A percentile compares a stretch with the other conserved stretches of the same genome.
Conservation (phyloP, 1,140 invertebrate species). For the Calosoma granatense region DNA sequence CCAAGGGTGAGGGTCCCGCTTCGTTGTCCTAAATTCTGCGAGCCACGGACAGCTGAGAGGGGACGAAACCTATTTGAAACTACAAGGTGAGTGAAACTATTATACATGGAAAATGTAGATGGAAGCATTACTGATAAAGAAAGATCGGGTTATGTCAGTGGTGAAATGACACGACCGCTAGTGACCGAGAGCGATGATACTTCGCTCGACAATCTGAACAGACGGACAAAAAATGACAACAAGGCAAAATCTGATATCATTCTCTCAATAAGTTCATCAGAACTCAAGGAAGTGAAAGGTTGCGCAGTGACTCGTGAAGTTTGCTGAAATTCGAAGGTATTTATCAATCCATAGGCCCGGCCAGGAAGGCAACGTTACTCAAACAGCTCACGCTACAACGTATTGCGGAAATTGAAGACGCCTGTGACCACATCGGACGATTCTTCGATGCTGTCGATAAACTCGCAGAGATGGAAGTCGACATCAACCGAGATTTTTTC, state of each 20-base stretch:
- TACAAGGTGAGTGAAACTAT: slow-evolving; percentile 18
- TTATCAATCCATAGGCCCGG: slow-evolving; percentile 19
- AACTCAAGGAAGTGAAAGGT: slow-evolving; percentile 16
- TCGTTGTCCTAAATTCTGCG: too few species aligned
- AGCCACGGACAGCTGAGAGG: too few species aligned
- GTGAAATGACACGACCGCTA: slow-evolving; percentile 10
- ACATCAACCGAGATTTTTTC: slow-evolving; percentile 20
- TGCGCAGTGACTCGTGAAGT: slow-evolving; percentile 19
- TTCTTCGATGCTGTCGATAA: slow-evolving; percentile 24
- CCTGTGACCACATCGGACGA: slow-evolving; percentile 18
- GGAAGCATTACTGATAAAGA: slow-evolving; percentile 14
- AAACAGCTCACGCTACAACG: slow-evolving; percentile 9
- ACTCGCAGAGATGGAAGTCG: slow-evolving; percentile 21
- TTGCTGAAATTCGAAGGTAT: slow-evolving; percentile 19
- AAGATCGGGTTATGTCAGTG: slow-evolving; percentile 15
- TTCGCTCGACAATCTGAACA: background rate
- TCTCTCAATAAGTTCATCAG: slow-evolving; percentile 14
- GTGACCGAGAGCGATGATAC: background rate
- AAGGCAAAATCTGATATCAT: slow-evolving; percentile 22
- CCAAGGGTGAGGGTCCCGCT: slow-evolving; percentile 12
- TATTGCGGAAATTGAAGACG: too few species aligned
- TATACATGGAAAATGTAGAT: slow-evolving; percentile 19
- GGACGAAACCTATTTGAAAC: slow-evolving; percentile 14
- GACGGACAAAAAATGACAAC: slow-evolving; percentile 14
- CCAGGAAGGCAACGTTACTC: slow-evolving; percentile 20